phyloP scores from a whole-genome alignment of 2,888 invertebrate species.

The Parapristionchus giblindavisi region DNA sequence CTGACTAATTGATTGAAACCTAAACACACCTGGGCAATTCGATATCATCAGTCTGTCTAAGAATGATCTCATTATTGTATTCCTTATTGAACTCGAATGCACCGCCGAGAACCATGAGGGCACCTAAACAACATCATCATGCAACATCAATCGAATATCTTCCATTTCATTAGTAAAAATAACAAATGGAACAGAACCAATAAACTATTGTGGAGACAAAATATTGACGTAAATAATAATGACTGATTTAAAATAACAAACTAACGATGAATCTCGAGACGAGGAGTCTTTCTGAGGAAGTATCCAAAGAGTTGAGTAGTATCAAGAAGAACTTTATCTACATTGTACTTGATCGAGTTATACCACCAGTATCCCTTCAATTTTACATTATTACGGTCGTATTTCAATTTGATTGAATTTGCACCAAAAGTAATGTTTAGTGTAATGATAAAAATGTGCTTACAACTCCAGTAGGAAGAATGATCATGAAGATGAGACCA shows the following conservation, averaged over 20 bases:
- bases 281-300: constrained; percentile 93
- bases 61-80: constrained; percentile 91
- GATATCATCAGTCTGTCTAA: constrained; percentile 89
- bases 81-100: constrained; percentile 94
- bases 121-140: constrained; percentile 72
- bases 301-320: constrained; percentile 96
- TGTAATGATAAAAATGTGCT: constrained; percentile 53
- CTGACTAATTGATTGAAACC: neutral
- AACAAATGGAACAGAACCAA: neutral
- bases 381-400: no score
- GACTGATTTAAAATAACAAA: constrained; percentile 39
- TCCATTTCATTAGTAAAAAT: neutral
- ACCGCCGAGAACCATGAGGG: constrained; percentile 94
- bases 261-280: constrained; percentile 88
- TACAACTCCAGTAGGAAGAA: constrained; percentile 79
- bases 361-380: constrained; percentile 95
- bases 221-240: constrained; percentile 4
- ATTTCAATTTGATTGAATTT: no score
- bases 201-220: constrained; percentile 9
- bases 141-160: neutral
- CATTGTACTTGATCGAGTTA: constrained; percentile 92
- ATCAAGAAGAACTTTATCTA: constrained; percentile 89
- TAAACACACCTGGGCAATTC: constrained; percentile 81
- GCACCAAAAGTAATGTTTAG: neutral
- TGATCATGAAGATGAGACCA: constrained; percentile 96